phyloP scores from a whole-genome alignment of 2,113 vertebrate genomes.

The Trematomus loennbergii region DNA sequence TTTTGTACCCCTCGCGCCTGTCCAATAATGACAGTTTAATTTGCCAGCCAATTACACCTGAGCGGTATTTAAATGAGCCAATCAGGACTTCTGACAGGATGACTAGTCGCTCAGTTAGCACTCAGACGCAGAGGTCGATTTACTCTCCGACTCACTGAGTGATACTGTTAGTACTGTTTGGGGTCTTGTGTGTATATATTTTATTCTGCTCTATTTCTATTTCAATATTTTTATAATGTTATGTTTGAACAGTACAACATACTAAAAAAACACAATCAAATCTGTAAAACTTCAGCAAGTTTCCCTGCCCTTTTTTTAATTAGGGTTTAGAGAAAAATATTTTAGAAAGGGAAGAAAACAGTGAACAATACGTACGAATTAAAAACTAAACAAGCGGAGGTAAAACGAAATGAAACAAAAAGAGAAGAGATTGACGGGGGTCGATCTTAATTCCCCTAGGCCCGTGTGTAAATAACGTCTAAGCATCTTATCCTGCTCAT shows the following conservation, averaged over 20 bases:
- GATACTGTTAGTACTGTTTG: conserved; percentile 38
- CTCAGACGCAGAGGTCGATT: conserved; percentile 72
- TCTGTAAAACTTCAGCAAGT: background rate
- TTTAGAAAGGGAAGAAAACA: background rate
- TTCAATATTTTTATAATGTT: background rate
- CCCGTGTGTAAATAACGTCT: conserved; percentile 88
- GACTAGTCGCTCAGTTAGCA: conserved; percentile 75
- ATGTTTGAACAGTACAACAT: background rate
- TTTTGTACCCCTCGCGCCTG: conserved; percentile 62
- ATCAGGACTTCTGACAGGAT: conserved; percentile 80
- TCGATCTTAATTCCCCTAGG: conserved; percentile 69
- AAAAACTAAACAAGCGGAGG: conserved; percentile 42
- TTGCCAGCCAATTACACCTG: conserved; percentile 90
- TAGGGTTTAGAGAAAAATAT: background rate
- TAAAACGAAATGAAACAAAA: conserved; percentile 38
- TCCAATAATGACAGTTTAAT: conserved; percentile 91
- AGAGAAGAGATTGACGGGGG: conserved; percentile 14
- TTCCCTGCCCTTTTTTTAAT: background rate
- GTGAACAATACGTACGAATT: background rate
- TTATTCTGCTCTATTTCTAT: background rate
- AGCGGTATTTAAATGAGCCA: conserved; percentile 92
- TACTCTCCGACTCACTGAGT: conserved; percentile 59
- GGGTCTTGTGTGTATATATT: background rate
- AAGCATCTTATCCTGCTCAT: conserved; percentile 87
- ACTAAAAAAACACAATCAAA: background rate